Evolutionary conservation across 2,113 vertebrate species (phyloP).

Genomic region (Hyperopisus bebe): DNA sequence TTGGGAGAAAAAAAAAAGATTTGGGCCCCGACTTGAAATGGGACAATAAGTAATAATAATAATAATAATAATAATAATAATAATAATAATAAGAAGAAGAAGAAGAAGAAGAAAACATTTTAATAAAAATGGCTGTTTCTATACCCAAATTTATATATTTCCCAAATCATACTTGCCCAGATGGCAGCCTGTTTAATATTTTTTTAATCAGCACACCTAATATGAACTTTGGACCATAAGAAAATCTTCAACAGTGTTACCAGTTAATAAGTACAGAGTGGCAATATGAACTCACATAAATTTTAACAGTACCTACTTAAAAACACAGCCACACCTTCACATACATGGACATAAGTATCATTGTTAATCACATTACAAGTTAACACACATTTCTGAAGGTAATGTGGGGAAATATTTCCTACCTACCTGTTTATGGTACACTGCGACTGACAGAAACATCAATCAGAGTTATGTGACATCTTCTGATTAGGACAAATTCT

Average conservation of each 20-base stretch:
- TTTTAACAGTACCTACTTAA: not conserved
- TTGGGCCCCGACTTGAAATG: not conserved
- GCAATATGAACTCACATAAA: not conserved
- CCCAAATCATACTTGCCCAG: not conserved
- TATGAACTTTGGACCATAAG: not conserved
- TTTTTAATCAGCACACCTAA: not conserved
- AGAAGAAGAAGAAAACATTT: not conserved
- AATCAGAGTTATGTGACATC: conserved; percentile 25
- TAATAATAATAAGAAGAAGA: no score
- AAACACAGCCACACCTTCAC: not conserved
- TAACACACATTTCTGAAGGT: not conserved
- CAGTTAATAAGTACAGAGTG: not conserved
- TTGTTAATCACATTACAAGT: not conserved
- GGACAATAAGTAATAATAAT: not conserved
- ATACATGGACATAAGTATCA: not conserved
- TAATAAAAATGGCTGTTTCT: not conserved
- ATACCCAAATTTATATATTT: no score
- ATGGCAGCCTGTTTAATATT: not conserved
- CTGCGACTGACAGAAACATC: conserved; percentile 28
- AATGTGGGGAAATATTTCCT: conserved; percentile 20
- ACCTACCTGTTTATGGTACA: conserved; percentile 41
- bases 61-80: no score
- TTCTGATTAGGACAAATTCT: conserved; percentile 40
- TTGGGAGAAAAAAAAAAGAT: not conserved
- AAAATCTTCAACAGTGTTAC: conserved; percentile 1